phyloP scores from a whole-genome alignment of 2,888 invertebrate species.

The Incurvaria masculella region DNA sequence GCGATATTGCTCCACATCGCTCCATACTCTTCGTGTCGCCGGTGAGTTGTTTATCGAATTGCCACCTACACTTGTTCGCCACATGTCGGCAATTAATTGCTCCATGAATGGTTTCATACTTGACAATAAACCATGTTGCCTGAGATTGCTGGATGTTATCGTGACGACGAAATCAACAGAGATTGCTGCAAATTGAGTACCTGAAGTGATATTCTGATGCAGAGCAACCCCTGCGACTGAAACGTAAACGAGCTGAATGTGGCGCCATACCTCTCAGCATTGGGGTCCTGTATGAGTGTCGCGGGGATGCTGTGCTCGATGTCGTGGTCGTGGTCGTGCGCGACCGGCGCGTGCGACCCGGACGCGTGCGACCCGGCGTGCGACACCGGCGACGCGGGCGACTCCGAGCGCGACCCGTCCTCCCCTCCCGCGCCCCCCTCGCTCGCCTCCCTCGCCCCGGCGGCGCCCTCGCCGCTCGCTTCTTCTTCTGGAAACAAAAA shows the following conservation, averaged over 20 bases:
- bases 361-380: conserved; percentile 20
- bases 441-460: conserved; percentile 52
- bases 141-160: too few species aligned
- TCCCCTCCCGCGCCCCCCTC: conserved; percentile 40
- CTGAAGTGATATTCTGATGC: too few species aligned
- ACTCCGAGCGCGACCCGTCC: conserved; percentile 44
- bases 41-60: too few species aligned
- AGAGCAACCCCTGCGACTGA: too few species aligned
- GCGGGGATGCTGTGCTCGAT: conserved; percentile 56
- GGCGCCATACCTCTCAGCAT: conserved; percentile 51
- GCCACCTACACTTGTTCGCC: too few species aligned
- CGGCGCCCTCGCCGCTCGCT: conserved; percentile 55
- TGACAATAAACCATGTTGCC: too few species aligned
- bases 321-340: conserved; percentile 43
- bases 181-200: too few species aligned
- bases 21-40: too few species aligned
- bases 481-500: conserved; percentile 50
- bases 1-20: too few species aligned
- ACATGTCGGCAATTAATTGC: too few species aligned
- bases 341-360: conserved; percentile 5
- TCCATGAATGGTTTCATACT: neutral
- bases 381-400: conserved; percentile 31
- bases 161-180: too few species aligned
- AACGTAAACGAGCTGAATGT: conserved; percentile 11
- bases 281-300: conserved; percentile 52